Evolutionary conservation across 1,140 invertebrate genomes (phyloP).

Genomic region (Episyrphus balteatus): DNA sequence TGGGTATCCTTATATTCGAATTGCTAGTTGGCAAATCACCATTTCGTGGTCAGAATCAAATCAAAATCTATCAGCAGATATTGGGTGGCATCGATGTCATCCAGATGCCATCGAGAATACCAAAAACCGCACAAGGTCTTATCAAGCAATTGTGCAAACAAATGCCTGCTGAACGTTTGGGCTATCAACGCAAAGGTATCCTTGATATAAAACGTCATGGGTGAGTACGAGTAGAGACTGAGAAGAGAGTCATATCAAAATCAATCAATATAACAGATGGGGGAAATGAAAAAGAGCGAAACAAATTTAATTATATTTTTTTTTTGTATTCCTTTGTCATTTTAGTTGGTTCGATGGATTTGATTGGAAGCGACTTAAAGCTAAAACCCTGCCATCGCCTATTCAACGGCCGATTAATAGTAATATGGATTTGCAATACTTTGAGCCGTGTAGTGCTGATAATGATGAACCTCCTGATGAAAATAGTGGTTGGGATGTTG

Average conservation of each 20-base stretch:
- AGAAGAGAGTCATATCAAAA: constrained; percentile 13
- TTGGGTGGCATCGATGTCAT: constrained; percentile 77
- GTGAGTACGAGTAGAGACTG: constrained; percentile 39
- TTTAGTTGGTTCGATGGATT: constrained; percentile 84
- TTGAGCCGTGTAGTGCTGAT: constrained; percentile 50
- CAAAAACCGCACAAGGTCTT: constrained; percentile 65
- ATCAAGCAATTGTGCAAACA: constrained; percentile 83
- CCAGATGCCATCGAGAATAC: constrained; percentile 69
- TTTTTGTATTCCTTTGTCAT: constrained; percentile 16
- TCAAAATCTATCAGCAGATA: constrained; percentile 96
- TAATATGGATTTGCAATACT: constrained; percentile 52
- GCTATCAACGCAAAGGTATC: constrained; percentile 83
- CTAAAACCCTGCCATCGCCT: constrained; percentile 55
- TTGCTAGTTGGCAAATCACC: constrained; percentile 88
- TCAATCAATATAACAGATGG: constrained; percentile 15
- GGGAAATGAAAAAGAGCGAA: constrained; percentile 14
- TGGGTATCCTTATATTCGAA: constrained; percentile 88
- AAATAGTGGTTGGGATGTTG: constrained; percentile 56
- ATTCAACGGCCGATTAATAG: constrained; percentile 63
- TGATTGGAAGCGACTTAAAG: constrained; percentile 76
- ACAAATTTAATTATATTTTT: constrained; percentile 7
- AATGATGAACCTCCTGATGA: constrained; percentile 51
- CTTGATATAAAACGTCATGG: constrained; percentile 87
- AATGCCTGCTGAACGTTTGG: constrained; percentile 82
- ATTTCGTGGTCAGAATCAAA: constrained; percentile 79